Evolutionary conservation across 1,140 invertebrate species (phyloP), one percentile per base, ranked within the genome.

Genomic region (Hesperophylax magnus): DNA sequence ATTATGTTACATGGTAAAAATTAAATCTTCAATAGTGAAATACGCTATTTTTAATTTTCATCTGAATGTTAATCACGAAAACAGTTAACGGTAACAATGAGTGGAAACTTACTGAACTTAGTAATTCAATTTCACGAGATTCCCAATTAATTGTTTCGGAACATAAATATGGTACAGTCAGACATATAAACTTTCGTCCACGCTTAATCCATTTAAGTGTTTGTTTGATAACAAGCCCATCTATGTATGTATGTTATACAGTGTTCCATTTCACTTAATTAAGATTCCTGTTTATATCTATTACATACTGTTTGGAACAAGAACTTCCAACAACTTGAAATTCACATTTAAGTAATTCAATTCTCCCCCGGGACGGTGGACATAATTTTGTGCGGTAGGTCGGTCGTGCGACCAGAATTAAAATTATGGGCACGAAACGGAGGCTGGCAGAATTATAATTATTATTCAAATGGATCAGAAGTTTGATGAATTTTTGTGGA

Each of bases 331-430:
- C 63, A 67, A 67, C 63, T 67, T 39, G 63, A 67, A 67, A 67
- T 67, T 67, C 63, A 39, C 63, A 67, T 67, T 67, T 31, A 67
- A 67, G 63, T 67, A 67, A 67, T 67, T 67, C 63, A 67, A 67
- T 67, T 34, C 63, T 67, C 22, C 17, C 24, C 17, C n/a, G 22
- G 27, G 63, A 67, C 63, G 17, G 27, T 22, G 58, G 31, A 22
- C 17, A 31, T 31, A 22, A 31, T 31, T 34, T 11, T 34, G 24
- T 67, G 63, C 20, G 63, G 63, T 67, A 31, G 17, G 27, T 24
- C 8, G 61, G 17, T 65, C 9, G 18, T 65, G 61, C 31, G 39
- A 67, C 31, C 18, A 56, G 31, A 22, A 27, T 67, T 34, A n/a
- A 67, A 3, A 47, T 47, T 47, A 47, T 39, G 7, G 34, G 9